These are phyloP conservation scores for Oreochromis tanganicae DNA, from an alignment of 2,113 vertebrate species.

Conservation along the genomic window DNA sequence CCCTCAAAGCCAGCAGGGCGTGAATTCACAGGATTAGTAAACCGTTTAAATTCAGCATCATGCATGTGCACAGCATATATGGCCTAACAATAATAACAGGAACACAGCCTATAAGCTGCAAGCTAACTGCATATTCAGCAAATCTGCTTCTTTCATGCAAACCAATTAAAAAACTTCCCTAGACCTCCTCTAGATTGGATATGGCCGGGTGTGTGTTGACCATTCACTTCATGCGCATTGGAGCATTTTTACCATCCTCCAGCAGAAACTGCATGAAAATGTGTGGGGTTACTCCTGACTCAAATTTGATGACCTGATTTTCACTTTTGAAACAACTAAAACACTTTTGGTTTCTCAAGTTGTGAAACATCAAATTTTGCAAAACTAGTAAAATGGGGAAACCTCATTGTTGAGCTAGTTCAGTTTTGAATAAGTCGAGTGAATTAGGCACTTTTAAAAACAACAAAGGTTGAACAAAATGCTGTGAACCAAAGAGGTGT, in stretches of 20 bases:
- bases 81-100: not conserved
- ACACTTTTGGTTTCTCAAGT: not conserved
- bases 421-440: not conserved
- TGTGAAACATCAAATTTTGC: not conserved
- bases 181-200: not conserved
- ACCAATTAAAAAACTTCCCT: not conserved
- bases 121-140: not conserved
- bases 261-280: not conserved
- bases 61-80: not conserved
- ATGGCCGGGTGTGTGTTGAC: not conserved
- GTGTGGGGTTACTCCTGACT: not conserved
- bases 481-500: not conserved
- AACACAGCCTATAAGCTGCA: not conserved
- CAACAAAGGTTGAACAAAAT: not conserved
- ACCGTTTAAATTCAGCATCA: not conserved
- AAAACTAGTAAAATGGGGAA: not conserved
- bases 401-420: not conserved
- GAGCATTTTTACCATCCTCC: not conserved
- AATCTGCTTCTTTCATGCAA: not conserved
- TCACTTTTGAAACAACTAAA: not conserved
- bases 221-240: not conserved
- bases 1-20: not conserved
- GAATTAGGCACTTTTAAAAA: not conserved
- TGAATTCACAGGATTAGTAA: not conserved
- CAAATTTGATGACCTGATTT: not conserved